Base-by-base conservation (phyloP, 2,797 vertebrate species). In the Phyllotis vaccarum region DNA sequence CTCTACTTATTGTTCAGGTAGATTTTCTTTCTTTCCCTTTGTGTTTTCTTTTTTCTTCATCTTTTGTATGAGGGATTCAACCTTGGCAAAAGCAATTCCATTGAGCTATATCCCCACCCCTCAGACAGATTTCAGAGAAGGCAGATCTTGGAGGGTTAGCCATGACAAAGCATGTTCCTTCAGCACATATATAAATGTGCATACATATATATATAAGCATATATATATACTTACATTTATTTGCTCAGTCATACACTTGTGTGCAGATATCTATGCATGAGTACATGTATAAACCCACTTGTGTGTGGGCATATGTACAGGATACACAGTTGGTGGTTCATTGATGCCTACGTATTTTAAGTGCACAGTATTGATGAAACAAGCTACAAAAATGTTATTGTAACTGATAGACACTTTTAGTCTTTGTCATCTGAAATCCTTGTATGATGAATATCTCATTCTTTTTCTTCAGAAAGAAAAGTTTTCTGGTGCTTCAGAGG, bases 401-500 rank as follows among this genome's bases (percentile, higher is more conserved):
- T 29, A 86, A 68, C 10, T 66, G 22, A 66, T n/a, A 6, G 21
- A 74, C 46, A 29, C 7, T 6, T 72, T 66, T 81, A 64, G 13
- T 81, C n/a, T 43, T 86, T 76, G 2, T 68, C 29, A 24, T 66
- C 79, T 92, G 82, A 89, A 76, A 34, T 83, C 24, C 68, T 68
- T 80, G 54, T 88, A 7, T 91, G 92, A 82, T 96, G 82, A 96
- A 13, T 66, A 82, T 76, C 52, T 3, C 0, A 1, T 97, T 98
- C 95, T 93, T 92, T 91, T 94, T 96, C 98, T 98, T 94, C 98
- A 99, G 99, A 99, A 99, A 98, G 98, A 99, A 96, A 99, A 99
- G 91, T 98, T 99, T 96, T 87, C 98, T 86, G 98, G 96, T 94
- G 98, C 98, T 90, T 98, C 99, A 90, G 98, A 99, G 76, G 98